phyloP scores from a whole-genome alignment of 1,140 invertebrate genomes.

The Drosophila tropicalis region DNA sequence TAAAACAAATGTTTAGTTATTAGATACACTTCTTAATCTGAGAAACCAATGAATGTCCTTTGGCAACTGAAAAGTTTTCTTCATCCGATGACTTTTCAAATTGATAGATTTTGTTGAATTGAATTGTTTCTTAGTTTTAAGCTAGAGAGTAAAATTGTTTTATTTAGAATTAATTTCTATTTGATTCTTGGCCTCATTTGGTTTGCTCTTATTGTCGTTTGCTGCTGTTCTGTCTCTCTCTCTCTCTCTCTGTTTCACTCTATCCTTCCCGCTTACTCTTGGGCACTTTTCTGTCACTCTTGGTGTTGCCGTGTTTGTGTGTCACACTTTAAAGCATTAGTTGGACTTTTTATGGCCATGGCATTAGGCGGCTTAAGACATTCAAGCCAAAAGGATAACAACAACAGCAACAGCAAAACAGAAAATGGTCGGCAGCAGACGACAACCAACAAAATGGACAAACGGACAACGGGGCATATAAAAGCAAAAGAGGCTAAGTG shows the following conservation, averaged over 20 bases:
- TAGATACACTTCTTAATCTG: no score
- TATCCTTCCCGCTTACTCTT: background rate
- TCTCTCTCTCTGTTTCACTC: background rate
- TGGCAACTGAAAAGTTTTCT: background rate
- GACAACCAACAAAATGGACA: constrained; percentile 49
- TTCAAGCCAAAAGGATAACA: constrained; percentile 82
- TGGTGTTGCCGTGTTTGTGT: constrained; percentile 43
- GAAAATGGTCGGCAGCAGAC: constrained; percentile 20
- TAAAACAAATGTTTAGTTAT: no score
- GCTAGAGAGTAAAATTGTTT: background rate
- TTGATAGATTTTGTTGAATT: no score
- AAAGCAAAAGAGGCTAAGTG: constrained; percentile 82
- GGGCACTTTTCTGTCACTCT: background rate
- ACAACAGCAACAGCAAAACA: constrained; percentile 44
- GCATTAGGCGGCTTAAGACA: constrained; percentile 81
- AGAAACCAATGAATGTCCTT: no score
- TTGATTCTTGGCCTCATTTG: background rate
- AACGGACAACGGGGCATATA: constrained; percentile 58
- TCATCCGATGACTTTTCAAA: no score
- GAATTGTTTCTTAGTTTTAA: no score
- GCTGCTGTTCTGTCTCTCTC: background rate
- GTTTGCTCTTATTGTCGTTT: background rate
- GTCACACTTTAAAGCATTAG: constrained; percentile 81
- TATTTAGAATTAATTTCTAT: background rate
- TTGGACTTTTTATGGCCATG: constrained; percentile 81